Evolutionary conservation across 2,888 invertebrate genomes (phyloP).

Genomic region (Epirrita christyi): DNA sequence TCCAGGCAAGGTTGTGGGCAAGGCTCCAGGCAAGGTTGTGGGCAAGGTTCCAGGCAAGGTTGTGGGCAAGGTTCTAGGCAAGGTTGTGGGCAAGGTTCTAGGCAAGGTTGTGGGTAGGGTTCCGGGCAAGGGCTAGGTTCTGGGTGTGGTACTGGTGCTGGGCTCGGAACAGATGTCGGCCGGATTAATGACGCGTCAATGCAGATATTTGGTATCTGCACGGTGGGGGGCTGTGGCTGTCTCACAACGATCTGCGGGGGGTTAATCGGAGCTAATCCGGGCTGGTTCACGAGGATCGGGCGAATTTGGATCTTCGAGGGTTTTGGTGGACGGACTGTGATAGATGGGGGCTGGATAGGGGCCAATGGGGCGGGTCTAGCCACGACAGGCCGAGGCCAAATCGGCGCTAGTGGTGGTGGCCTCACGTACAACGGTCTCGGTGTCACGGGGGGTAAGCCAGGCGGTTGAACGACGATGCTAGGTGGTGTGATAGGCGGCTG

Average conservation of each 20-base stretch:
- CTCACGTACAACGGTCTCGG: conserved; percentile 56
- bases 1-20: background rate
- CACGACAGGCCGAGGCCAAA: conserved; percentile 60
- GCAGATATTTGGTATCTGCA: conserved; percentile 52
- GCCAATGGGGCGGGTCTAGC: conserved; percentile 52
- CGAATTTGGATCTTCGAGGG: conserved; percentile 53
- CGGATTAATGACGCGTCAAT: conserved; percentile 6
- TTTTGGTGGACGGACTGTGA: conserved; percentile 55
- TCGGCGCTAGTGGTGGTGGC: conserved; percentile 47
- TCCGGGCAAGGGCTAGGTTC: too few species aligned
- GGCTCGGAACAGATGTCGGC: background rate
- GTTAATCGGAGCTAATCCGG: conserved; percentile 47
- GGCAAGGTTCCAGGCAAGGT: too few species aligned
- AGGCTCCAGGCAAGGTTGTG: background rate
- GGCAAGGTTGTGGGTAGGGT: too few species aligned
- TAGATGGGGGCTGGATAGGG: conserved; percentile 57
- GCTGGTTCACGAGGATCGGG: conserved; percentile 56
- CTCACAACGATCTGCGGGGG: conserved; percentile 58
- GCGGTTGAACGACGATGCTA: conserved; percentile 52
- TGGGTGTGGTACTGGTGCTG: too few species aligned
- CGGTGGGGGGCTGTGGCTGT: conserved; percentile 47
- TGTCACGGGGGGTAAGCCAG: conserved; percentile 46
- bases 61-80: too few species aligned
- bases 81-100: too few species aligned
- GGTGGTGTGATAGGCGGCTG: conserved; percentile 56